Base-by-base conservation (phyloP, 2,888 invertebrate genomes). In the Actias luna region DNA sequence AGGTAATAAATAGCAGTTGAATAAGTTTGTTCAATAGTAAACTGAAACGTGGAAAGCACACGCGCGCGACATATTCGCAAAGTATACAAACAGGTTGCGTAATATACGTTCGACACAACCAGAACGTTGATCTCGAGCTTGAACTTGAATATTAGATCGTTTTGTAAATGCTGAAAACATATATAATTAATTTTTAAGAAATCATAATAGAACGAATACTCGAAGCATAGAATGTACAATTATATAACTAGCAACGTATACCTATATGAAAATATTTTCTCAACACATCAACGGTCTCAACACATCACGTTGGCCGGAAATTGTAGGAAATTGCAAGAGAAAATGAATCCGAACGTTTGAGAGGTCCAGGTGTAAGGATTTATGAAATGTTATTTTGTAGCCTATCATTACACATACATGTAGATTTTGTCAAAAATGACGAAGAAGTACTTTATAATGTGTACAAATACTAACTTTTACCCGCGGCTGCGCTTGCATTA, bases 251-350 rank as follows among this genome's bases (percentile, higher is more conserved):
- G 55, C 46, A 59, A 36, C 35, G 67, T 72, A 68, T 65, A 65
- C 58, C 52, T 64, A 67, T 67, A 77, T 82, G 81, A 85, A 88
- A 89, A 89, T 87, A 80, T 89, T 87, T 89, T 88, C 85, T 81
- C 80, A 83, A 79, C 80, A 82, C 84, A 86, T 84, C 85, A 84
- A 84, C 82, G 79, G 82, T 85, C 85, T 80, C 85, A 87, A 86
- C n/a, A n/a, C n/a, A n/a, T n/a, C n/a, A n/a, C 83, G 88, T 72
- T 85, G 83, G 67, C 92, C 92, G 92, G 92, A 92, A 91, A 92
- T 92, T 92, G 89, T 90, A 92, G 92, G 92, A 92, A 92, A 92
- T 92, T 92, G 89, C 90, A 87, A 85, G 88, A 91, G 91, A 90
- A 92, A 92, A 92, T 91, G 90, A 90, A 89, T 89, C 87, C 84